Percentiles rank a stretch among this genome's conserved stretches.
Evolutionary conservation across 2,113 vertebrate species (phyloP).

Genomic region (Rhea pennata): DNA sequence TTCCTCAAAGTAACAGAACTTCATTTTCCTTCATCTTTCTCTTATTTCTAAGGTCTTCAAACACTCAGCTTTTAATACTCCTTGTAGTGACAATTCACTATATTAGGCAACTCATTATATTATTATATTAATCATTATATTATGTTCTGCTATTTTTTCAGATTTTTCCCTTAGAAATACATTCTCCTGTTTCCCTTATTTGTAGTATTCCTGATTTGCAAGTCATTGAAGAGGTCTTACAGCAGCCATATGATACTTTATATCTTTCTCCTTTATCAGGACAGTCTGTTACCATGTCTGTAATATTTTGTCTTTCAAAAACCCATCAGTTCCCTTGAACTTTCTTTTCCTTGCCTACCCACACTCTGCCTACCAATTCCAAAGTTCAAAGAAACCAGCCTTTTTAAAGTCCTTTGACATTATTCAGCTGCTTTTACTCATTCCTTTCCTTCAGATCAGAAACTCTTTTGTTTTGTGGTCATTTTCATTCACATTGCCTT

Average conservation of each 20-base stretch:
- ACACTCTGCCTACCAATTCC: background rate
- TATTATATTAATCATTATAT: background rate
- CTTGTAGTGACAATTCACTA: background rate
- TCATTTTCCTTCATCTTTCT: background rate
- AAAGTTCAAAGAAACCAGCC: conserved; percentile 36
- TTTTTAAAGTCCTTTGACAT: conserved; percentile 28
- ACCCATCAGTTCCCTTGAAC: background rate
- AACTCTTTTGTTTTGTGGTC: background rate
- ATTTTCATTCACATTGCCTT: conserved; percentile 1
- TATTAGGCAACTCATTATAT: background rate
- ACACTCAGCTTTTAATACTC: background rate
- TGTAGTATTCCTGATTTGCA: background rate
- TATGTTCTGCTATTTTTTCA: background rate
- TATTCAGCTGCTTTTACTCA: conserved; percentile 31
- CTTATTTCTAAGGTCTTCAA: background rate
- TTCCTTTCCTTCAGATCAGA: conserved; percentile 12
- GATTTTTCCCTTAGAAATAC: background rate
- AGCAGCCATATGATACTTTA: background rate
- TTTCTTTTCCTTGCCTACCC: background rate
- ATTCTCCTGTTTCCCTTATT: background rate
- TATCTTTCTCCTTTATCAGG: background rate
- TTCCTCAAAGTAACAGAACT: background rate
- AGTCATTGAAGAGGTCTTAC: background rate
- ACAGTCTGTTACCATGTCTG: background rate
- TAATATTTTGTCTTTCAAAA: background rate